Evolutionary conservation across 1,140 invertebrate species (phyloP).

Genomic region (Conus ventricosus): DNA sequence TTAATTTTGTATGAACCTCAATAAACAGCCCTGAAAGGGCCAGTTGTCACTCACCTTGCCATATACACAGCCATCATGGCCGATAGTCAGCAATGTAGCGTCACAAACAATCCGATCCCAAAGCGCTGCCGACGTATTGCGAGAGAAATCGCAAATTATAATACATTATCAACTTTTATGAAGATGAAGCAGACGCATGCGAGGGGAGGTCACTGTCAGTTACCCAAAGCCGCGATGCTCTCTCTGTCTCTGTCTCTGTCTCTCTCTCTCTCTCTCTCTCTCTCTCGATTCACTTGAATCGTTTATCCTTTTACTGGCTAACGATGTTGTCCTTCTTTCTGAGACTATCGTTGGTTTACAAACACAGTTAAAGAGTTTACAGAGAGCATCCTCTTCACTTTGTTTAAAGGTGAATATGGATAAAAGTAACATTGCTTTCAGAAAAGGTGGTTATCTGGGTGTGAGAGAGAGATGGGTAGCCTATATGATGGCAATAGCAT

Average conservation of each 20-base stretch:
- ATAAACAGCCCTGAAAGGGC: not conserved
- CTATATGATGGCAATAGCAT: not conserved
- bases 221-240: not conserved
- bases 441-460: too few species aligned
- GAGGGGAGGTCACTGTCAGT: not conserved
- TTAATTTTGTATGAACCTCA: not conserved
- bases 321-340: too few species aligned
- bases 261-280: too few species aligned
- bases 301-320: too few species aligned
- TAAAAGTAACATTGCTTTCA: too few species aligned
- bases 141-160: conserved; percentile 17
- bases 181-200: conserved; percentile 12
- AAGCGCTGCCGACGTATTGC: conserved; percentile 20
- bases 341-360: too few species aligned
- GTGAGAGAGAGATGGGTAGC: not conserved
- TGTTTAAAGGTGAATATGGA: too few species aligned
- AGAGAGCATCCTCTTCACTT: too few species aligned
- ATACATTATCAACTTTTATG: conserved; percentile 22
- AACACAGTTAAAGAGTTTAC: too few species aligned
- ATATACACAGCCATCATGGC: conserved; percentile 20
- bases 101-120: conserved; percentile 22
- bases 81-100: not conserved
- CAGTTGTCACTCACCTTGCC: not conserved
- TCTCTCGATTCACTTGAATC: too few species aligned
- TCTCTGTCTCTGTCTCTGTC: not conserved